phyloP scores from a whole-genome alignment of 92 coral and sea anemone species.

The Actinostola sp. region DNA sequence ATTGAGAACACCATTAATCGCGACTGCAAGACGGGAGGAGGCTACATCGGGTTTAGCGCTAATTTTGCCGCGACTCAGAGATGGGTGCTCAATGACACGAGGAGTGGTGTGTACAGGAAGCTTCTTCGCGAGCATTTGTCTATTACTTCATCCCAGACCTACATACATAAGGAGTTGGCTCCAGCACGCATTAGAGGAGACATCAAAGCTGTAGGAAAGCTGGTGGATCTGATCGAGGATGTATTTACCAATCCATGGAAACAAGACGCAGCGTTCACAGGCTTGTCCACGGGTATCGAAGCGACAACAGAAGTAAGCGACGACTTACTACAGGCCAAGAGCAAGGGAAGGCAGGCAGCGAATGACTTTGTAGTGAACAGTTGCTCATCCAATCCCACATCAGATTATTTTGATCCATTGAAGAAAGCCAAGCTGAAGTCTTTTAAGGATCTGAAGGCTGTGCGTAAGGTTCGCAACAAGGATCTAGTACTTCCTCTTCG shows the following conservation, averaged over 20 bases:
- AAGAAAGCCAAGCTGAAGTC: conserved; percentile 56
- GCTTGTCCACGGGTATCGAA: conserved; percentile 49
- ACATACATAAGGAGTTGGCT: conserved; percentile 41
- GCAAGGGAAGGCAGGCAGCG: conserved; percentile 17
- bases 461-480: conserved; percentile 43
- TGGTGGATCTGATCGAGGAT: conserved; percentile 31
- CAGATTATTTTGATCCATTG: conserved; percentile 57
- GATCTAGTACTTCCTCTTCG: too few species aligned
- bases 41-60: conserved; percentile 52
- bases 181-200: conserved; percentile 44
- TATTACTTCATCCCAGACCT: conserved; percentile 9
- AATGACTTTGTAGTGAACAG: conserved; percentile 1
- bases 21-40: conserved; percentile 63
- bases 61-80: conserved; percentile 59
- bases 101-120: conserved; percentile 44
- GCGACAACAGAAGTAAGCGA: conserved; percentile 54
- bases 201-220: conserved; percentile 32
- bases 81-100: conserved; percentile 51
- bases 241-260: conserved; percentile 36
- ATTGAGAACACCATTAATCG: conserved; percentile 59
- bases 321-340: conserved; percentile 55
- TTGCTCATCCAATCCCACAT: neutral
- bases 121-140: conserved; percentile 41
- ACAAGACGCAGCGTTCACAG: conserved; percentile 35
- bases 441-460: conserved; percentile 49